Conservation (phyloP, 2,888 invertebrate genomes). For the Diarsia mendica region DNA sequence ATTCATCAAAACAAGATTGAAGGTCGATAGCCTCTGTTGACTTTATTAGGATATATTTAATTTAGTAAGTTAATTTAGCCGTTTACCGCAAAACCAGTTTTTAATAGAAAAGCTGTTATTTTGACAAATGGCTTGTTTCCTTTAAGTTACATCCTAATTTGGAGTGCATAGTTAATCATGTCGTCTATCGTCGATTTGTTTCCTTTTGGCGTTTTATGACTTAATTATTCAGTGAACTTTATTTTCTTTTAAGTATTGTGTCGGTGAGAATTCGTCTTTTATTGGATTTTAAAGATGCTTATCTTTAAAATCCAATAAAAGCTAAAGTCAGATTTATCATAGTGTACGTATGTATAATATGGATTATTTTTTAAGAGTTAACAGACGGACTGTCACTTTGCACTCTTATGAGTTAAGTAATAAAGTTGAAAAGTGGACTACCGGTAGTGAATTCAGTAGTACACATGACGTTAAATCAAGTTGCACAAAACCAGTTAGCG, state of each 20-base stretch:
- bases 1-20: constrained; percentile 11
- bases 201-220: constrained; percentile 14
- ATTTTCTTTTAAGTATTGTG: constrained; percentile 8
- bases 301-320: too few relatives aligned
- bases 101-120: constrained; percentile 29
- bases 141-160: constrained; percentile 25
- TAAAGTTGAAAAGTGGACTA: too few relatives aligned
- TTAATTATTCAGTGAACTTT: constrained; percentile 33
- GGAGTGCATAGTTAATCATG: constrained; percentile 25
- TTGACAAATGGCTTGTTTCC: constrained; percentile 34
- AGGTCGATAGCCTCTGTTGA: constrained; percentile 50
- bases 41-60: constrained; percentile 52
- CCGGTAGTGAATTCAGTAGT: too few relatives aligned
- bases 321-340: not conserved
- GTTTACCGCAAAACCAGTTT: constrained; percentile 50
- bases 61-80: constrained; percentile 52
- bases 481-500: too few relatives aligned
- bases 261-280: not conserved
- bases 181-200: not conserved
- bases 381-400: too few relatives aligned
- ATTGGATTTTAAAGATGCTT: constrained; percentile 1
- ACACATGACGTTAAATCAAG: too few relatives aligned
- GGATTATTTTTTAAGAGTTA: not conserved
- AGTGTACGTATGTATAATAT: not conserved
- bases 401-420: too few relatives aligned